Evolutionary conservation across 2,797 vertebrate species (phyloP).

Genomic region (Chloroceryle amazona): DNA sequence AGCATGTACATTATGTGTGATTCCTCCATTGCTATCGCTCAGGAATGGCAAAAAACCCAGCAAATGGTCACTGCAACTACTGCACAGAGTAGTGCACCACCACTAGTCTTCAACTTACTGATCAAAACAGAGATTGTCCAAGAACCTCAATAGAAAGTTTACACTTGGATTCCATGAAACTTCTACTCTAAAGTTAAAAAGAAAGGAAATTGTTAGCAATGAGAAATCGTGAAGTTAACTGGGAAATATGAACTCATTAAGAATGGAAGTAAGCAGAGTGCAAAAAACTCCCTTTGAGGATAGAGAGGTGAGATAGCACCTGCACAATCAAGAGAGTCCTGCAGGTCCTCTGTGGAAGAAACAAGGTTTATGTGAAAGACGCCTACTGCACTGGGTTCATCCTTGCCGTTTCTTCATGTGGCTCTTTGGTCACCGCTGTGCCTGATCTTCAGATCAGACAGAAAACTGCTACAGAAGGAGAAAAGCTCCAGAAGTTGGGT

Average conservation of each 20-base stretch:
- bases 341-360: not conserved
- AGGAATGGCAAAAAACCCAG: not conserved
- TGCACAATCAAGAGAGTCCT: not conserved
- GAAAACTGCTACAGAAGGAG: not conserved
- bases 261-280: not conserved
- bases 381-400: not conserved
- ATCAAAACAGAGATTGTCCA: not conserved
- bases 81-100: not conserved
- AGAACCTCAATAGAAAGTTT: not conserved
- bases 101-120: not conserved
- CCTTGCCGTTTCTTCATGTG: not conserved
- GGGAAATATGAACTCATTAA: not conserved
- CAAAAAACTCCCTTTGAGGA: not conserved
- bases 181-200: not conserved
- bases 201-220: not conserved
- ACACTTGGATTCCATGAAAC: not conserved
- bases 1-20: not conserved
- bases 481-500: constrained; percentile 7
- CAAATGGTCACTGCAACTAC: not conserved
- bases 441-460: not conserved
- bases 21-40: not conserved
- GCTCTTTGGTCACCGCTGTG: not conserved
- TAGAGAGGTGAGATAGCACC: not conserved
- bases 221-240: not conserved
- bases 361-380: accelerated